phyloP scores from a whole-genome alignment of 2,888 invertebrate genomes.

The Orgyia antiqua region DNA sequence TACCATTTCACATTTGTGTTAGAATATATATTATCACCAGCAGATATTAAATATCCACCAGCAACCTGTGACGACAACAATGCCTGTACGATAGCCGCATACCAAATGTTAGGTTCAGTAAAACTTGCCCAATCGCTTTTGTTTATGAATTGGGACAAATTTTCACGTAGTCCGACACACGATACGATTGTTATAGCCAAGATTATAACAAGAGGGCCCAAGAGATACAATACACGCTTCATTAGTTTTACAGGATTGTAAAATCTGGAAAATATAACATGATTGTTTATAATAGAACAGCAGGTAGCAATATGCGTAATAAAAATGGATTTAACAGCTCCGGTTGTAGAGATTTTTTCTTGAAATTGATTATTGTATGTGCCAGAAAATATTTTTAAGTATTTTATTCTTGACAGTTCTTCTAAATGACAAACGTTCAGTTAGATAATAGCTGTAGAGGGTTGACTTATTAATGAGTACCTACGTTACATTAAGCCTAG shows the following conservation, averaged over 20 bases:
- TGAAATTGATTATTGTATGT: neutral
- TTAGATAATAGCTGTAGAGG: no score
- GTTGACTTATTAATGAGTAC: no score
- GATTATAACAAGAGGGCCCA: conserved; percentile 39
- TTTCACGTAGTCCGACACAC: conserved; percentile 29
- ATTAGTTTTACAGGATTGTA: conserved; percentile 56
- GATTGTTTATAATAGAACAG: no score
- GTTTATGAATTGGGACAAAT: conserved; percentile 27
- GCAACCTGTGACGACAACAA: conserved; percentile 52
- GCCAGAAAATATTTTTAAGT: neutral
- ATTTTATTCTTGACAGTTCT: no score
- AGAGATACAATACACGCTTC: conserved; percentile 49
- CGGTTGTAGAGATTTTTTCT: no score
- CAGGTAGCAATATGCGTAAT: no score
- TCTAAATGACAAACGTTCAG: no score
- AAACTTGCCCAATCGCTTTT: conserved; percentile 39
- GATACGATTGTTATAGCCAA: conserved; percentile 32
- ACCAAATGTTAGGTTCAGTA: conserved; percentile 48
- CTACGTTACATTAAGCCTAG: no score
- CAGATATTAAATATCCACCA: conserved; percentile 54
- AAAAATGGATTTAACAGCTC: no score
- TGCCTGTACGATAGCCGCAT: conserved; percentile 48
- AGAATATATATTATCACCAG: conserved; percentile 53
- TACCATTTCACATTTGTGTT: conserved; percentile 56
- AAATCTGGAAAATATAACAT: conserved; percentile 41